Percentiles rank a stretch among this genome's conserved stretches.
These are phyloP conservation scores for Gymnocephalus cernua DNA, from an alignment of 2,113 vertebrate species.

Conservation along the genomic window DNA sequence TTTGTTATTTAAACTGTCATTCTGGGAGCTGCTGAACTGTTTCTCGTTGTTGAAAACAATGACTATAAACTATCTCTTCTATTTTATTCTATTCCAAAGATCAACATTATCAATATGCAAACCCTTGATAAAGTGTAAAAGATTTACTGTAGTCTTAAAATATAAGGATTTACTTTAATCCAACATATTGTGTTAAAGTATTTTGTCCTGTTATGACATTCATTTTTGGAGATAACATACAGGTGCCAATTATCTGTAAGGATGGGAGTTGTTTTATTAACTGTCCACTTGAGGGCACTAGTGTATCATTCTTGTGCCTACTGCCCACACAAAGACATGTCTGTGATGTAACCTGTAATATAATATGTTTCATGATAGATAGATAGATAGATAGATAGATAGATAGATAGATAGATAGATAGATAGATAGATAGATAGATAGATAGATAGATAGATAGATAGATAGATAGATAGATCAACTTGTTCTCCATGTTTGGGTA, in stretches of 20 bases:
- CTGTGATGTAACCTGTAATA: not conserved
- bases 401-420: constrained; percentile 12
- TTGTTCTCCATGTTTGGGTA: not conserved
- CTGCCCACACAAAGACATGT: not conserved
- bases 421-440: constrained; percentile 13
- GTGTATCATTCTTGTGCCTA: not conserved
- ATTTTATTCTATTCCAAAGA: no score
- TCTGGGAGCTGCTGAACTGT: no score
- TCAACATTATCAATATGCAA: not conserved
- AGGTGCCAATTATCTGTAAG: not conserved
- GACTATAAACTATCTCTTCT: no score
- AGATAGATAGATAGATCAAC: not conserved
- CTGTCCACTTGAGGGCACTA: constrained; percentile 66
- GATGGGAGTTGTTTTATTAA: not conserved
- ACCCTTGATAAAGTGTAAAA: not conserved
- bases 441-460: constrained; percentile 9
- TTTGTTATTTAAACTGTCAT: no score
- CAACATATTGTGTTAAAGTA: not conserved
- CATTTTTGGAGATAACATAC: not conserved
- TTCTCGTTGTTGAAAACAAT: no score
- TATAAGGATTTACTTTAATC: not conserved
- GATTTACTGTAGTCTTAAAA: not conserved
- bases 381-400: constrained; percentile 18
- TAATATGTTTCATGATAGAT: not conserved
- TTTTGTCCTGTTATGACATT: not conserved